Conservation (phyloP, 2,113 vertebrate species). For the Eulemur macaco region DNA sequence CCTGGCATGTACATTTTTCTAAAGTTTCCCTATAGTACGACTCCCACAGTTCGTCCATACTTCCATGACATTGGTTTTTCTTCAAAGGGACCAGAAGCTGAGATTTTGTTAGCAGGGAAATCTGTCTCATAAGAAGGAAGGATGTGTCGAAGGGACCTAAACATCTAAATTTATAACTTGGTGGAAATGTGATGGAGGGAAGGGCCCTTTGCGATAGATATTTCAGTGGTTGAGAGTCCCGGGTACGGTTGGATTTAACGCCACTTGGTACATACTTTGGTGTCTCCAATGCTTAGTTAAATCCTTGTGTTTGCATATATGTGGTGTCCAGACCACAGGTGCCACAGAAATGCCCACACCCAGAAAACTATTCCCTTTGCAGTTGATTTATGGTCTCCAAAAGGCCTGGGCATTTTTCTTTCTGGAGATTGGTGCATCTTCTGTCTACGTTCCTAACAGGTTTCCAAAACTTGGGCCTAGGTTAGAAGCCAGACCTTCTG, state of each 20-base stretch:
- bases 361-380: not conserved
- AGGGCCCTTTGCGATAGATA: not conserved
- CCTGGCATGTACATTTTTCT: not conserved
- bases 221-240: not conserved
- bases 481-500: not conserved
- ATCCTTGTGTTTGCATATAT: not conserved
- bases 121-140: not conserved
- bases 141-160: not conserved
- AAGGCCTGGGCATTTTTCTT: not conserved
- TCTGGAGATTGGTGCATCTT: not conserved
- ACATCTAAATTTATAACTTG: not conserved
- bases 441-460: not conserved
- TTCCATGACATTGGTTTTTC: not conserved
- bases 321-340: not conserved
- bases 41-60: not conserved
- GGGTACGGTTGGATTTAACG: not conserved
- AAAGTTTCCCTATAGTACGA: not conserved
- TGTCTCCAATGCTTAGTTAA: not conserved
- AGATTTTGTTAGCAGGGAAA: not conserved
- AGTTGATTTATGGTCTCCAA: not conserved
- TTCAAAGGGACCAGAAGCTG: not conserved
- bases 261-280: not conserved
- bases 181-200: not conserved
- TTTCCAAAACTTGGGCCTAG: not conserved
- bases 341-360: not conserved